Base-by-base conservation (phyloP, 2,888 invertebrate species). In the Caenorhabditis angaria region DNA sequence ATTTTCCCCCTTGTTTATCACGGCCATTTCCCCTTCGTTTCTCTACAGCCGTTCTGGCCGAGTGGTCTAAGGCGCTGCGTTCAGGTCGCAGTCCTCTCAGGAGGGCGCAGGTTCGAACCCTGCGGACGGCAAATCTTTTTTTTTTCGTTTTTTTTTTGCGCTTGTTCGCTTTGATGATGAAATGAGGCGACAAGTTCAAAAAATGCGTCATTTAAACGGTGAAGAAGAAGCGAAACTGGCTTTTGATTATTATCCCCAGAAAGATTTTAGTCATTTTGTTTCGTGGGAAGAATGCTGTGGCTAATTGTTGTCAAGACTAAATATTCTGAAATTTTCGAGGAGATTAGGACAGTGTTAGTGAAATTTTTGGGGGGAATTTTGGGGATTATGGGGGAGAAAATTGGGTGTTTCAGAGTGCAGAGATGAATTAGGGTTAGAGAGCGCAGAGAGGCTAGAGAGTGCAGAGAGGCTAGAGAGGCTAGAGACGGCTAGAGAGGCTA, bases 21-120 rank as follows among this genome's bases (percentile, higher is more conserved):
- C 41, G 41, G 41, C 41, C 10, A 5, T 18, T 18, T 18, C 41
- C 6, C 3, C 41, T 10, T 12, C 41, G 2, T 41, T 14, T 14
- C 41, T 41, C 41, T n/a, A 41, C 18, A 12, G 41, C 41, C 41
- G 41, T 76, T 77, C 80, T 83, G 83, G 83, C 83, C 83, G 83
- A 93, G 93, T 92, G 93, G 93, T 93, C 93, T 92, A 93, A 93
- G 93, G 93, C 93, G 93, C 91, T 89, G 91, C 91, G 90, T 91
- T 92, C 91, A 91, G 92, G 92, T 92, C 91, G 92, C 91, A 92
- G 92, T 92, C 93, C 78, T 77, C 80, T 80, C 77, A 75, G 78
- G 80, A 74, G 78, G 81, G 81, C 81, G 80, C 80, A 80, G 80
- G 82, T 82, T 82, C 82, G 71, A 76, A 76, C 62, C 78, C 76